Percentiles rank a stretch among this genome's conserved stretches.
phyloP scores from a whole-genome alignment of 2,113 vertebrate species.

The Pseudorhombus dupliciocellatus region DNA sequence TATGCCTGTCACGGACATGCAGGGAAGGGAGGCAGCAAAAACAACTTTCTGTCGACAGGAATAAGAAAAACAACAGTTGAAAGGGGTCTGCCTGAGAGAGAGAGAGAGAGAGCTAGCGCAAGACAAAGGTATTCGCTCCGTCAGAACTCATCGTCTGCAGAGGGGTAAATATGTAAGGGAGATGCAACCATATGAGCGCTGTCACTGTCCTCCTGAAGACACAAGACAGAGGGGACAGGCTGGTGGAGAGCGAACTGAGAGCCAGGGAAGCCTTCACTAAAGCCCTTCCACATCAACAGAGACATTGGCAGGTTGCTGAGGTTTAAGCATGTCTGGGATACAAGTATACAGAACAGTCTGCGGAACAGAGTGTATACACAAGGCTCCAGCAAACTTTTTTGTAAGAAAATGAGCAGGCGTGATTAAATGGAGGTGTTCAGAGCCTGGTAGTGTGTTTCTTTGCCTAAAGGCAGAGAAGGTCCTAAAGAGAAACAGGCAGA shows the following conservation, averaged over 20 bases:
- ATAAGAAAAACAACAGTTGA: constrained; percentile 79
- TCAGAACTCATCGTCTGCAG: constrained; percentile 73
- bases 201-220: constrained; percentile 73
- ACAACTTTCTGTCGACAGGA: constrained; percentile 79
- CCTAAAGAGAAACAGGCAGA: constrained; percentile 55
- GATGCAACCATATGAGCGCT: constrained; percentile 70
- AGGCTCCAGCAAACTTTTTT: constrained; percentile 50
- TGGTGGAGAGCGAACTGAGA: constrained; percentile 55
- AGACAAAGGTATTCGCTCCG: constrained; percentile 69
- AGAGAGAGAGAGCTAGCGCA: constrained; percentile 50
- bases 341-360: constrained; percentile 39
- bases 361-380: constrained; percentile 46
- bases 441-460: constrained; percentile 51
- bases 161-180: constrained; percentile 68
- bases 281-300: constrained; percentile 42
- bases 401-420: constrained; percentile 33
- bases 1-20: constrained; percentile 75
- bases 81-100: constrained; percentile 70
- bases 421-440: constrained; percentile 55
- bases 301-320: constrained; percentile 48
- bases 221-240: constrained; percentile 56
- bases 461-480: constrained; percentile 55
- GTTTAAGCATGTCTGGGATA: constrained; percentile 42
- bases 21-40: constrained; percentile 74
- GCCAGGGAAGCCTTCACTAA: constrained; percentile 49